phyloP scores from a whole-genome alignment of 2,888 invertebrate genomes.

The Drosophila siamana region DNA sequence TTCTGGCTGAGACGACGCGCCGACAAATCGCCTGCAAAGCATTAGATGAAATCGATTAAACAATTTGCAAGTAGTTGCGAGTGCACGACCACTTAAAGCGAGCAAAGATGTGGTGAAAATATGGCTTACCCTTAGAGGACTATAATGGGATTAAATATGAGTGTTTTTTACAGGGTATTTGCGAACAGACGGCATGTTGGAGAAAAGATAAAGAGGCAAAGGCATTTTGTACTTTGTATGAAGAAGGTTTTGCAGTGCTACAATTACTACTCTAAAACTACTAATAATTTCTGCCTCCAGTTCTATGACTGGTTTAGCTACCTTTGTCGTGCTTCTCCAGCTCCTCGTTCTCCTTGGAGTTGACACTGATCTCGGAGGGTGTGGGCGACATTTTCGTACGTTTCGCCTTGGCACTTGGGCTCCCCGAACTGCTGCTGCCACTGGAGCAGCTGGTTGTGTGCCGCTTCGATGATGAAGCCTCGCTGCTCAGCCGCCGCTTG shows the following conservation, averaged over 20 bases:
- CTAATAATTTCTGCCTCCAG: not conserved
- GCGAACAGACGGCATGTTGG: slow-evolving; percentile 50
- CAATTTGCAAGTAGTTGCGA: not conserved
- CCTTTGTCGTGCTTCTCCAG: slow-evolving; percentile 64
- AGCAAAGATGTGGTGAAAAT: not conserved
- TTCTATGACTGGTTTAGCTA: slow-evolving; percentile 13
- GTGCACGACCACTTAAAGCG: not conserved
- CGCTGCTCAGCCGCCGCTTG: slow-evolving; percentile 53
- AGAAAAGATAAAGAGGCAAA: slow-evolving; percentile 24
- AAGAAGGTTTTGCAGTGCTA: slow-evolving; percentile 6
- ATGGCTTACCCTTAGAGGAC: slow-evolving; percentile 13
- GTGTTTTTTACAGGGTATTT: slow-evolving; percentile 11
- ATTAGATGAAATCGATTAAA: not conserved
- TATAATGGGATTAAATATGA: slow-evolving; percentile 22
- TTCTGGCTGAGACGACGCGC: slow-evolving; percentile 66
- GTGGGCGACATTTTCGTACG: slow-evolving; percentile 82
- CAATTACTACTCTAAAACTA: not conserved
- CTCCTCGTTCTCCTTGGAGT: slow-evolving; percentile 84
- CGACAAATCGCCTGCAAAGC: slow-evolving; percentile 45
- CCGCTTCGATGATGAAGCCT: slow-evolving; percentile 30
- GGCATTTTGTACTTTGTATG: not conserved
- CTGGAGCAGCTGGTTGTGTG: slow-evolving; percentile 41
- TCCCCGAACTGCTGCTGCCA: slow-evolving; percentile 46
- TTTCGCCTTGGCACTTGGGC: slow-evolving; percentile 49
- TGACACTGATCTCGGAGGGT: slow-evolving; percentile 82